phyloP scores from a whole-genome alignment of 2,888 invertebrate genomes.

The Chouioia cunea region DNA sequence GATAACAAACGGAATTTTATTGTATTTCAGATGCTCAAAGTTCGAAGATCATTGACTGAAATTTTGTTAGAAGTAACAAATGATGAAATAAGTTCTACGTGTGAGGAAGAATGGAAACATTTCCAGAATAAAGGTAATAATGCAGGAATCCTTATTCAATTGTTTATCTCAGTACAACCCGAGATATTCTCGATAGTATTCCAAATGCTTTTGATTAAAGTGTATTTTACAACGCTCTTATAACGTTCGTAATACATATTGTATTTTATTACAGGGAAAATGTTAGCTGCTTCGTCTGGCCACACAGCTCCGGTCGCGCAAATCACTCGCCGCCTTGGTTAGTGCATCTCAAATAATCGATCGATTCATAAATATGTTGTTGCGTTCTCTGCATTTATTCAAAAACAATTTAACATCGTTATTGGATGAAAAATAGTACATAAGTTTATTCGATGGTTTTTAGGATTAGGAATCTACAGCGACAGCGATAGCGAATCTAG shows the following conservation, averaged over 20 bases:
- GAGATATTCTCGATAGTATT: no score
- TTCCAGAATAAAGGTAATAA: conserved; percentile 82
- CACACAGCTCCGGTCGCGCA: conserved; percentile 91
- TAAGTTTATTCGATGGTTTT: no score
- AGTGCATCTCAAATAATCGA: conserved; percentile 70
- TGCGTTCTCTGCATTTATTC: no score
- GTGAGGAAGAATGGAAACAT: conserved; percentile 87
- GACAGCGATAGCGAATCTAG: conserved; percentile 75
- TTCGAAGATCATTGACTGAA: conserved; percentile 91
- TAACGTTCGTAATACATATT: conserved; percentile 62
- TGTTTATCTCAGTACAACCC: not conserved
- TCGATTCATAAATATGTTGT: no score
- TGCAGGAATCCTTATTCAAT: not conserved
- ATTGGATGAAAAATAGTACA: no score
- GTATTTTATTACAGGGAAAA: conserved; percentile 68
- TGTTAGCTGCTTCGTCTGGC: conserved; percentile 81
- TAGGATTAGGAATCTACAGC: conserved; percentile 89
- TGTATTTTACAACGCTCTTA: not conserved
- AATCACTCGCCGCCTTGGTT: conserved; percentile 91
- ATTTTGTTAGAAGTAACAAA: conserved; percentile 94
- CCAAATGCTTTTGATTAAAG: not conserved
- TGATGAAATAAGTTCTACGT: conserved; percentile 86
- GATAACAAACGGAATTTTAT: conserved; percentile 8
- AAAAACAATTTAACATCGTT: not conserved
- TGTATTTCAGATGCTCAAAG: conserved; percentile 82